These are phyloP conservation scores for Heliconius ismenius DNA, from an alignment of 2,888 invertebrate species.

Conservation along the genomic window DNA sequence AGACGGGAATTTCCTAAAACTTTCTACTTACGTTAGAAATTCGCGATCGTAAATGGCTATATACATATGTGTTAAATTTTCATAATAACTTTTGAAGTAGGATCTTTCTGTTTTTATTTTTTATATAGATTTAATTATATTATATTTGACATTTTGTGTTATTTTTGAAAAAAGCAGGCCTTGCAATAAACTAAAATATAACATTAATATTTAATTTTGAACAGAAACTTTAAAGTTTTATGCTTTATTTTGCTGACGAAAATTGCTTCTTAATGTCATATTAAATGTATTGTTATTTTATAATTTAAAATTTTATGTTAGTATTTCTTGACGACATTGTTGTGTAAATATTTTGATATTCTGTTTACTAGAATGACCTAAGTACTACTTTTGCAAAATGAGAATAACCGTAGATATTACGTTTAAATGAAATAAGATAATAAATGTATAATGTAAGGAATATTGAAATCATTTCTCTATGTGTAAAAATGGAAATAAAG, in stretches of 20 bases:
- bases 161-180: constrained; percentile 45
- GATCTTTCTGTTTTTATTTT: constrained; percentile 42
- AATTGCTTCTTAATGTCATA: constrained; percentile 46
- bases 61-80: constrained; percentile 36
- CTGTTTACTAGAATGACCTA: constrained; percentile 65
- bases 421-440: constrained; percentile 62
- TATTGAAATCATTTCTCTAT: constrained; percentile 69
- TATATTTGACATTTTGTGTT: constrained; percentile 41
- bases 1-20: constrained; percentile 34
- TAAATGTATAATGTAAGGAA: constrained; percentile 64
- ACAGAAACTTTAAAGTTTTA: constrained; percentile 6
- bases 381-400: constrained; percentile 52
- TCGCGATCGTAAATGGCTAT: constrained; percentile 34
- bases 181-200: constrained; percentile 45
- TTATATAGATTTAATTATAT: constrained; percentile 42
- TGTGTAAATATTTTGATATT: constrained; percentile 75
- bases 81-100: constrained; percentile 36
- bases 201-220: constrained; percentile 26
- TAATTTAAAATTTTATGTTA: constrained; percentile 68
- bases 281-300: constrained; percentile 61
- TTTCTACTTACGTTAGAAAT: constrained; percentile 40
- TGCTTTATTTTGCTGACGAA: constrained; percentile 50
- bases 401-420: constrained; percentile 53
- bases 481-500: constrained; percentile 75
- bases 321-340: constrained; percentile 66